A percentile compares a stretch with the other conserved stretches of the same genome.
Conservation (phyloP, 2,113 vertebrate species). For the Triplophysa tibetana region DNA sequence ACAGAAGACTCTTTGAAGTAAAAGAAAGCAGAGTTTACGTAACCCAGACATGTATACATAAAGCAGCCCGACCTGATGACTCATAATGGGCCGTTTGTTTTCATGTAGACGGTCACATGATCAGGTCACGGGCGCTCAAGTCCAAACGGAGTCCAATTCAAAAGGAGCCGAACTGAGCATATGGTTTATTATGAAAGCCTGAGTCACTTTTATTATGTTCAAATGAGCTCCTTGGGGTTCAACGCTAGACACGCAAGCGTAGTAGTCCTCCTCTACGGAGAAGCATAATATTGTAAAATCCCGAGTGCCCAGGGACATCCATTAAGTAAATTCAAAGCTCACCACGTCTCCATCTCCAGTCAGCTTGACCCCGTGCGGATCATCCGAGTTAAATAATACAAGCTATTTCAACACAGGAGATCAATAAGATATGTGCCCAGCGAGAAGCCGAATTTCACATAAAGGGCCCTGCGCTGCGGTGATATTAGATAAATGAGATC, state of each 20-base stretch:
- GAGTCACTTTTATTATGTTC: conserved; percentile 43
- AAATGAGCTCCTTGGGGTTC: conserved; percentile 47
- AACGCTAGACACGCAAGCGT: conserved; percentile 46
- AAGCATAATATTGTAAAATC: conserved; percentile 53
- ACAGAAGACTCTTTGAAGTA: conserved; percentile 30
- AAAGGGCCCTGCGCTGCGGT: conserved; percentile 62
- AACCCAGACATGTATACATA: conserved; percentile 22
- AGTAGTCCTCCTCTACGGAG: conserved; percentile 48
- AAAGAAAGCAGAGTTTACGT: conserved; percentile 6
- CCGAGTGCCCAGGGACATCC: conserved; percentile 51
- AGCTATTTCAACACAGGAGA: conserved; percentile 54
- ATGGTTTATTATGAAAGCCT: conserved; percentile 18
- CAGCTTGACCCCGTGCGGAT: conserved; percentile 46
- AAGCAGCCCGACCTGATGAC: conserved; percentile 45
- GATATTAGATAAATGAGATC: conserved; percentile 81
- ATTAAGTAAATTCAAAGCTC: conserved; percentile 58
- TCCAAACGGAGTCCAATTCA: not conserved
- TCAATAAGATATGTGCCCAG: conserved; percentile 54
- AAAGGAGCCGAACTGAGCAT: conserved; percentile 1
- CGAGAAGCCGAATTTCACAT: conserved; percentile 67
- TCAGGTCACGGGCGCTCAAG: not conserved
- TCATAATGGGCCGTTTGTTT: conserved; percentile 27
- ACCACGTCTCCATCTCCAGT: conserved; percentile 53
- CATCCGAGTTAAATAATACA: conserved; percentile 52
- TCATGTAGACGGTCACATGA: conserved; percentile 16